Conservation (phyloP, 2,113 vertebrate genomes). For the Zapornia atra region DNA sequence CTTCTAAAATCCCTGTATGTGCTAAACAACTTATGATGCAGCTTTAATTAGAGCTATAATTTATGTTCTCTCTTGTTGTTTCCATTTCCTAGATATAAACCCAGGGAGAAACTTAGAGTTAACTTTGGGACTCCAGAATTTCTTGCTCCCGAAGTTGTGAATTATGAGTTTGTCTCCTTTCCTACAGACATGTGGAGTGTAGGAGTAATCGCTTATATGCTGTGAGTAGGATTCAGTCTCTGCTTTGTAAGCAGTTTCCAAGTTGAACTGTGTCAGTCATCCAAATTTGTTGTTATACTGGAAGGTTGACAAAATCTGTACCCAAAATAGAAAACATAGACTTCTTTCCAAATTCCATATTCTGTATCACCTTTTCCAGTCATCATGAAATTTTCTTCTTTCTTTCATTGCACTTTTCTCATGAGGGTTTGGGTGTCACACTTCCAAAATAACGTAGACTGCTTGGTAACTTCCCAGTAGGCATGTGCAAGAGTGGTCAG, state of each 20-base stretch:
- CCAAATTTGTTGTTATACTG: not conserved
- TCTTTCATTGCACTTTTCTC: not conserved
- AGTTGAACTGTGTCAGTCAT: not conserved
- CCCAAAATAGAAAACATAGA: not conserved
- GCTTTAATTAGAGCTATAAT: not conserved
- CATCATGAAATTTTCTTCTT: not conserved
- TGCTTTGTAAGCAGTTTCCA: not conserved
- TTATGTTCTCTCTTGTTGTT: not conserved
- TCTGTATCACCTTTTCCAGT: not conserved
- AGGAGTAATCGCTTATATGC: constrained; percentile 96
- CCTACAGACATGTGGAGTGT: constrained; percentile 99
- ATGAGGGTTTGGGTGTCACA: not conserved
- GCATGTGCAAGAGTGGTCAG: not conserved
- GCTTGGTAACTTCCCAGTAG: not conserved
- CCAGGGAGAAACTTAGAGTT: constrained; percentile 93
- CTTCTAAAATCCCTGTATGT: not conserved
- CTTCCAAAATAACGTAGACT: not conserved
- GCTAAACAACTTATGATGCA: not conserved
- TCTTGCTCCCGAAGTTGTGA: constrained; percentile 95
- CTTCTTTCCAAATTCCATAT: not conserved
- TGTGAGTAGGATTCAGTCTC: constrained; percentile 81
- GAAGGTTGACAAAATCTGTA: not conserved
- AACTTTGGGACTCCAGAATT: constrained; percentile 98
- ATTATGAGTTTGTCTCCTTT: constrained; percentile 97
- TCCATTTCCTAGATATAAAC: constrained; percentile 86